Percentiles rank a stretch among this genome's conserved stretches.
Evolutionary conservation across 2,797 vertebrate genomes (phyloP).

Genomic region (Ataeniobius toweri): DNA sequence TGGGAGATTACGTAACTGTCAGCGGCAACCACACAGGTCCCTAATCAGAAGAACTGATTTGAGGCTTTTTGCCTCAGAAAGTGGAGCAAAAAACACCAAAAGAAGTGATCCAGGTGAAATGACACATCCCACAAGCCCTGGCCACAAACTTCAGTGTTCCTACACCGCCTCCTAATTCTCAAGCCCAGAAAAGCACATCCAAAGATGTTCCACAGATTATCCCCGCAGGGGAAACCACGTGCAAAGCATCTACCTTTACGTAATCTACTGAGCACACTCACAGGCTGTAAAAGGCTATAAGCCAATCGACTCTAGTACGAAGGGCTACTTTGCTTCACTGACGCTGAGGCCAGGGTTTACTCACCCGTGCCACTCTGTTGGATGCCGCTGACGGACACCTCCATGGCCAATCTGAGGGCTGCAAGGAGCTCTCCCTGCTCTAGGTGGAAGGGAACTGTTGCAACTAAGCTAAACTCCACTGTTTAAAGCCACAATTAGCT

Average conservation of each 20-base stretch:
- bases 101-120: slow-evolving; percentile 33
- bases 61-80: slow-evolving; percentile 25
- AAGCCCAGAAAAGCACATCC: slow-evolving; percentile 67
- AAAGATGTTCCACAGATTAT: slow-evolving; percentile 73
- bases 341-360: slow-evolving; percentile 57
- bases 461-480: slow-evolving; percentile 59
- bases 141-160: slow-evolving; percentile 25
- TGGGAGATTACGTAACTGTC: slow-evolving; percentile 66
- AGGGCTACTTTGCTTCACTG: slow-evolving; percentile 57
- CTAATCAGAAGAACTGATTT: slow-evolving; percentile 30
- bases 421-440: slow-evolving; percentile 60
- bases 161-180: slow-evolving; percentile 55
- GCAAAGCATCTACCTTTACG: slow-evolving; percentile 47
- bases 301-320: slow-evolving; percentile 41
- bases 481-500: slow-evolving; percentile 79
- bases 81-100: slow-evolving; percentile 11
- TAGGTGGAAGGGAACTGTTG: slow-evolving; percentile 65
- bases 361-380: slow-evolving; percentile 76
- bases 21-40: slow-evolving; percentile 38
- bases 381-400: slow-evolving; percentile 74
- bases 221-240: slow-evolving; percentile 60
- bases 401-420: slow-evolving; percentile 73
- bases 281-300: slow-evolving; percentile 15
- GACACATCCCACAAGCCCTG: slow-evolving; percentile 43
- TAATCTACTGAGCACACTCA: slow-evolving; percentile 60